Evolutionary conservation across 2,797 vertebrate genomes (phyloP).

Genomic region (Siniperca obscura): DNA sequence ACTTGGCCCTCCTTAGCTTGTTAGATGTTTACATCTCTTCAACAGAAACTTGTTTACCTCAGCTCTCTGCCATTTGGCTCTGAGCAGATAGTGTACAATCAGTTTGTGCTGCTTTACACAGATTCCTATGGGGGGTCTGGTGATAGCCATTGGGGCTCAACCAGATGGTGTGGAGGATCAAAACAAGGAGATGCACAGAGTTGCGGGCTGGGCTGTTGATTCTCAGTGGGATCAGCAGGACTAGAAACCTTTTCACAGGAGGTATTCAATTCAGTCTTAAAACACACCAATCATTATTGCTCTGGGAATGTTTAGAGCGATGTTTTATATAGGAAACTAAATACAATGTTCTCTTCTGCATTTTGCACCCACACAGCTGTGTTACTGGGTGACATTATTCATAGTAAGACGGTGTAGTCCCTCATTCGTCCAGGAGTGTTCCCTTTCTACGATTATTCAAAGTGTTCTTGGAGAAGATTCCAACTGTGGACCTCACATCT

Average conservation of each 20-base stretch:
- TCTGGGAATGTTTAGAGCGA: not conserved
- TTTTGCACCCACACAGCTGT: not conserved
- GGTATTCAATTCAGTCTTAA: not conserved
- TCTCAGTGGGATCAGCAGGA: constrained; percentile 23
- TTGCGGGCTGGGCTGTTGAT: constrained; percentile 18
- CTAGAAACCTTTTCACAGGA: not conserved
- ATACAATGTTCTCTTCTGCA: not conserved
- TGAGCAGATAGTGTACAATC: constrained; percentile 28
- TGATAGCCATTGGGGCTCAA: constrained; percentile 27
- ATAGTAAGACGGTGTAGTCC: too few relatives aligned
- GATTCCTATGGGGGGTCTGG: not conserved
- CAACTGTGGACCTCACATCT: too few relatives aligned
- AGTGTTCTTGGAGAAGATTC: too few relatives aligned
- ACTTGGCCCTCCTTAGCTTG: not conserved
- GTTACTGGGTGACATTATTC: not conserved
- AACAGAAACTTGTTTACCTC: constrained; percentile 44
- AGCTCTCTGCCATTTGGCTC: constrained; percentile 35
- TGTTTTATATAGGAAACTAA: not conserved
- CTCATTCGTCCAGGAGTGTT: too few relatives aligned
- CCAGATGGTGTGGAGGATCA: constrained; percentile 57
- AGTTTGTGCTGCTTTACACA: constrained; percentile 19
- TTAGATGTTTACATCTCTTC: constrained; percentile 26
- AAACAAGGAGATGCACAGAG: constrained; percentile 30
- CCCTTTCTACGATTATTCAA: too few relatives aligned
- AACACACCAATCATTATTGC: not conserved